phyloP scores from a whole-genome alignment of 2,888 invertebrate species.

The Leucophora obtusa region DNA sequence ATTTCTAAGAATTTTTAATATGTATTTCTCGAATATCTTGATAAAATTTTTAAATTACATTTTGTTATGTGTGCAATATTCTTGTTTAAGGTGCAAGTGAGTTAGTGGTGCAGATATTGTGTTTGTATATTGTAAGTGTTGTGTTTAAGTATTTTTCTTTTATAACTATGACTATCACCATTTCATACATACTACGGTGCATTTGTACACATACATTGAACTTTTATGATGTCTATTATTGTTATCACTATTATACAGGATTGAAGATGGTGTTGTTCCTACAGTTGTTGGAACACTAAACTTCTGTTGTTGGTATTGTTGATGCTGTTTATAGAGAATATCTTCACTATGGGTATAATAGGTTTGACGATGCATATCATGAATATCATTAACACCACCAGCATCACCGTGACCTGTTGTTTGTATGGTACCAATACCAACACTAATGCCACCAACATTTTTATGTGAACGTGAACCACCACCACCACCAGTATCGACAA shows the following conservation, averaged over 20 bases:
- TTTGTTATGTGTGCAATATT: constrained; percentile 4
- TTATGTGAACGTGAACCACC: constrained; percentile 50
- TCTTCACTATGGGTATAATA: constrained; percentile 58
- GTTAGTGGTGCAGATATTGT: not conserved
- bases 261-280: constrained; percentile 48
- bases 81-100: not conserved
- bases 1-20: not conserved
- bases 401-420: constrained; percentile 48
- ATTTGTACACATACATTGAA: constrained; percentile 68
- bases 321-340: constrained; percentile 40
- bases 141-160: not conserved
- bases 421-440: constrained; percentile 62
- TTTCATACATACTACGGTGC: not conserved
- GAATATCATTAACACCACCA: constrained; percentile 51
- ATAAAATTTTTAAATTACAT: not conserved
- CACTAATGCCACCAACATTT: constrained; percentile 61
- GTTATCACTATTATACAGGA: constrained; percentile 64
- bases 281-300: constrained; percentile 49
- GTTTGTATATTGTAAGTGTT: not conserved
- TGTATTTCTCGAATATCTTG: not conserved
- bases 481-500: constrained; percentile 64
- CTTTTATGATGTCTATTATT: constrained; percentile 68
- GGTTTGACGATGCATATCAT: constrained; percentile 60
- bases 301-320: constrained; percentile 59
- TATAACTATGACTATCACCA: not conserved